Base-by-base conservation (phyloP, 92 coral and sea anemone genomes). In the Epizoanthus ramosus region DNA sequence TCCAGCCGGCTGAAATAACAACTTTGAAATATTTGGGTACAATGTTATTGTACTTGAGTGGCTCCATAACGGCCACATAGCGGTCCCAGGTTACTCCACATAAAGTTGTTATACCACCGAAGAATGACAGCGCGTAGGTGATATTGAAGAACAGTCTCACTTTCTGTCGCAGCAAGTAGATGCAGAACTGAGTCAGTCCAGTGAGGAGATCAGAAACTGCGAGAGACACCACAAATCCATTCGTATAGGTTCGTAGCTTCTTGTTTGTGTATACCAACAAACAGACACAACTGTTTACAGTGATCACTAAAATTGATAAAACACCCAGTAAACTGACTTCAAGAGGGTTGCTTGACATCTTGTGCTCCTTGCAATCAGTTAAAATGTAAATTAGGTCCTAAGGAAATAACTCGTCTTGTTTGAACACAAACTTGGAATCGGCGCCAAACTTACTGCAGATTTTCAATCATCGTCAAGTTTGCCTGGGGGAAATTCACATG, bases 41-140 rank as follows among this genome's bases (percentile, higher is more conserved):
- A 39, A 77, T 43, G 43, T 77, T 71, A 52, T 77, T 70, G 37
- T 77, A 77, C 28, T 77, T 77, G 21, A 77, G 82, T 10, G 82
- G 82, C 4, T 60, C 23, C 60, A 61, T 77, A 37, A 77, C 71
- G 6, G 82, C 82, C 3, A 77, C 59, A 19, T 77, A 77, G 57
- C 82, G 82, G 28, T 77, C 82, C 82, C 82, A 77, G 17, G 82
- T 60, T 7, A 77, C 82, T 59, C 82, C 82, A 19, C 82, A 77
- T 2, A 77, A 70, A 41, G 82, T 63, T 4, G 82, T 77, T 77
- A 77, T 77, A 22, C 82, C 82, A n/a, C 82, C 82, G 28, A 77
- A 77, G 22, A 56, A 77, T 39, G 82, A 77, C 22, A 77, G 52
- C 8, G 82, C 82, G 25, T 77, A 77, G 39, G 82, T 77, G 17